Conservation (phyloP, 1,140 invertebrate genomes). For the Zaprionus nigranus region DNA sequence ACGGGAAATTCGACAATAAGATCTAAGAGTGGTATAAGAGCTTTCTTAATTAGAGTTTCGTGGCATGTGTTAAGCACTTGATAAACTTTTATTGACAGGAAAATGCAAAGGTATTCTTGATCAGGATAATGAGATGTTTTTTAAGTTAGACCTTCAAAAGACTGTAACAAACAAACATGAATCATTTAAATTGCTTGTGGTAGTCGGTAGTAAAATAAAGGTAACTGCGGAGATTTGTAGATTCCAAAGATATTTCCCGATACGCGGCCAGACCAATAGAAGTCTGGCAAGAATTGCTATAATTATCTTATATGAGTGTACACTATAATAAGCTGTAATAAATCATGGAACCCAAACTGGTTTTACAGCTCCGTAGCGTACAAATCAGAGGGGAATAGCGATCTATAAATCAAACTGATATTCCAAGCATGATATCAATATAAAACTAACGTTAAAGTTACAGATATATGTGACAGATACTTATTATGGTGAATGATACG, state of each 20-base stretch:
- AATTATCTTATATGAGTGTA: conserved; percentile 3
- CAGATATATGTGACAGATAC: conserved; percentile 16
- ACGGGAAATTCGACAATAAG: conserved; percentile 1
- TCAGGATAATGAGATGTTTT: neutral
- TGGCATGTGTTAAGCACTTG: neutral
- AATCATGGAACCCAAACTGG: neutral
- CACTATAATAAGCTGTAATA: neutral
- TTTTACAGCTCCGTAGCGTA: neutral
- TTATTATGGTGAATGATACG: conserved; percentile 10
- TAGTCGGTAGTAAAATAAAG: neutral
- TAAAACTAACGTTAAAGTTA: neutral
- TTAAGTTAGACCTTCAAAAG: neutral
- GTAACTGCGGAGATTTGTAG: neutral
- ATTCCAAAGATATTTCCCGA: neutral
- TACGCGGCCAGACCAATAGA: neutral
- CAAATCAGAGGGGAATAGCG: conserved; percentile 6
- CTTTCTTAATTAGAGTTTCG: neutral
- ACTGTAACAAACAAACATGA: neutral
- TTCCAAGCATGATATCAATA: conserved; percentile 14
- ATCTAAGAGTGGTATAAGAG: neutral
- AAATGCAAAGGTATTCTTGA: neutral
- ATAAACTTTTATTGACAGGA: neutral
- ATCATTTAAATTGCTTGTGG: neutral
- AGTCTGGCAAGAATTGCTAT: neutral
- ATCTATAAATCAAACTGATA: conserved; percentile 28